phyloP scores from a whole-genome alignment of 2,888 invertebrate genomes.

The Pediacus dermestoides region DNA sequence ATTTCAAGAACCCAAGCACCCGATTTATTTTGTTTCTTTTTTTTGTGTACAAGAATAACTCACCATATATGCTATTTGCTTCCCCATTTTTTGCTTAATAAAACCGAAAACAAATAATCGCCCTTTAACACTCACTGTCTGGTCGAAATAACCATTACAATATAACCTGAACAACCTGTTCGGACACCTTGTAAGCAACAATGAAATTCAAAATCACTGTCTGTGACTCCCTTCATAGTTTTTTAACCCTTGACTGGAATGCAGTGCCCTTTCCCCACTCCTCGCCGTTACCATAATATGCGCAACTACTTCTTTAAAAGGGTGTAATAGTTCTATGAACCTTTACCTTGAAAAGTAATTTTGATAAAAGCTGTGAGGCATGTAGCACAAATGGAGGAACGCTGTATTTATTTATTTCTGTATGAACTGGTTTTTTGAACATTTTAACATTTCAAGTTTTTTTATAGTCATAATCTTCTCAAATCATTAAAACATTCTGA shows the following conservation, averaged over 20 bases:
- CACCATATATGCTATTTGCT: no score
- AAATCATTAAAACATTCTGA: no score
- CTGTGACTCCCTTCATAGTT: conserved; percentile 49
- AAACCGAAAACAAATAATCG: conserved; percentile 7
- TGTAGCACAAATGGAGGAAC: no score
- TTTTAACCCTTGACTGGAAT: conserved; percentile 48
- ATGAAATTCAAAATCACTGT: conserved; percentile 44
- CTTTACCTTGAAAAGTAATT: conserved; percentile 19
- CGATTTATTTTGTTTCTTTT: no score
- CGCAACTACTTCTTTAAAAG: conserved; percentile 11
- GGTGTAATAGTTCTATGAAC: conserved; percentile 18
- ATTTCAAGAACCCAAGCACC: no score
- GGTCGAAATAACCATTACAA: conserved; percentile 11
- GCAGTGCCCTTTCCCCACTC: conserved; percentile 29
- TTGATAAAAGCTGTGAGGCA: no score
- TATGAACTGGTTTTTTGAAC: conserved; percentile 16
- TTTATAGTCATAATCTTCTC: no score
- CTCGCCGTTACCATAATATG: conserved; percentile 8
- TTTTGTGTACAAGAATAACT: no score
- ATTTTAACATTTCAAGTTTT: conserved; percentile 20
- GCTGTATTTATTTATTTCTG: no score
- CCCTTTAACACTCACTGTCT: conserved; percentile 15
- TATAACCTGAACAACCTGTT: conserved; percentile 36
- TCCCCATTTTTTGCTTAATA: conserved; percentile 9
- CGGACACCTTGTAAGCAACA: conserved; percentile 32